Evolutionary conservation across 92 coral and sea anemone species (phyloP).

Genomic region (Phenganax subtilis): DNA sequence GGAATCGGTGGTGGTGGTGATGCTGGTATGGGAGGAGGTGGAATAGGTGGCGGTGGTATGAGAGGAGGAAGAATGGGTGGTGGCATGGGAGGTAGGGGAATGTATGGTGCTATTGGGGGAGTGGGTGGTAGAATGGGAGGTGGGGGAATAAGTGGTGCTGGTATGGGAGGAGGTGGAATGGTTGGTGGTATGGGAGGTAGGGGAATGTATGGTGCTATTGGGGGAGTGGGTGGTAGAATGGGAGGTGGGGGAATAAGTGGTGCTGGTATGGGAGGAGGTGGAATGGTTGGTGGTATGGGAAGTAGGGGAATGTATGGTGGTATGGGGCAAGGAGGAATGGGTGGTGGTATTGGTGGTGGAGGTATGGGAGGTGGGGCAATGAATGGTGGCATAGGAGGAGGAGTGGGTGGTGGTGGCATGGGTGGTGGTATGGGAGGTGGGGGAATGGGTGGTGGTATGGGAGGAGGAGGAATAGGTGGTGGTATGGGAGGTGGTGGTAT

Average conservation of each 20-base stretch:
- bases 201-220: slow-evolving; percentile 2
- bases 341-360: slow-evolving; percentile 19
- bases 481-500: not conserved
- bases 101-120: slow-evolving; percentile 15
- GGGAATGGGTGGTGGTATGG: slow-evolving; percentile 10
- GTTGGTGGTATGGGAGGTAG: not conserved
- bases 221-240: slow-evolving; percentile 10
- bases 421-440: slow-evolving; percentile 41
- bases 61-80: slow-evolving; percentile 26
- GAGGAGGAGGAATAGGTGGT: slow-evolving; percentile 1
- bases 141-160: not conserved
- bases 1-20: slow-evolving; percentile 2
- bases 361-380: slow-evolving; percentile 27
- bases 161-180: not conserved
- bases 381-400: not conserved
- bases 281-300: not conserved
- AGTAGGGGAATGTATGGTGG: not conserved
- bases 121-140: slow-evolving; percentile 3
- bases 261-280: not conserved
- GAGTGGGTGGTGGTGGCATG: slow-evolving; percentile 27
- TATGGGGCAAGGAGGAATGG: slow-evolving; percentile 4
- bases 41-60: not conserved
- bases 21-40: not conserved
- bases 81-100: slow-evolving; percentile 35
- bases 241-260: not conserved